Evolutionary conservation across 2,797 vertebrate genomes (phyloP), one percentile per base, ranked within the genome.

Genomic region (Tenualosa thibaudeaui): DNA sequence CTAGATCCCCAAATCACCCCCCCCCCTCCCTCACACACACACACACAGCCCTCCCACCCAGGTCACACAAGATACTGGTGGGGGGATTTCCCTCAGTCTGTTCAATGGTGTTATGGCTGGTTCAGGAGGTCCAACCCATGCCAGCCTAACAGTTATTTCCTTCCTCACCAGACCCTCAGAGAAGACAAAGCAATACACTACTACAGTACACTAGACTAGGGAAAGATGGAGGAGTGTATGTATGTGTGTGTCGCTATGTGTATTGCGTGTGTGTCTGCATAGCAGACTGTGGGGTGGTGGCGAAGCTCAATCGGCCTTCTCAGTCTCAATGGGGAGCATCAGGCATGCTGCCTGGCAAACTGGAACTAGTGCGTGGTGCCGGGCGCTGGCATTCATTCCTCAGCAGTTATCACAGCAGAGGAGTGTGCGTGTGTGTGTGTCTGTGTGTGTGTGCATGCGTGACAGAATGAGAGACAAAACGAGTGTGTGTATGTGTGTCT

Each of bases 41-140:
- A 56, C 54, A 56, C 54, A 19, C 54, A 56, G 3, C 53, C 53
- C 12, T 9, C 26, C 62, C 31, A 10, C 65, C 26, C 26, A 37
- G 65, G 65, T 17, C 13, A 15, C 31, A 12, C 31, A 10, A 43
- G 31, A 19, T 40, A 31, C 5, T 43, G 13, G 37, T 15, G 13
- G 51, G 65, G 65, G 15, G 31, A 5, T 40, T 43, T 5, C 68
- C 13, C 17, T 19, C 12, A 19, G 31, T 40, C 65, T 31, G 68
- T 37, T 75, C 68, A 75, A 8, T 75, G 31, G 68, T 75, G 68
- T 40, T 75, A 40, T 43, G 68, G 68, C 68, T 75, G 68, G 68
- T 75, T 43, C 31, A 40, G 37, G 12, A 40, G 31, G 15, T 37
- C 68, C 26, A 12, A 12, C 26, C 65, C 26, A 31, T 31, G 9